phyloP scores from a whole-genome alignment of 2,797 vertebrate genomes.

The Tapirus indicus region DNA sequence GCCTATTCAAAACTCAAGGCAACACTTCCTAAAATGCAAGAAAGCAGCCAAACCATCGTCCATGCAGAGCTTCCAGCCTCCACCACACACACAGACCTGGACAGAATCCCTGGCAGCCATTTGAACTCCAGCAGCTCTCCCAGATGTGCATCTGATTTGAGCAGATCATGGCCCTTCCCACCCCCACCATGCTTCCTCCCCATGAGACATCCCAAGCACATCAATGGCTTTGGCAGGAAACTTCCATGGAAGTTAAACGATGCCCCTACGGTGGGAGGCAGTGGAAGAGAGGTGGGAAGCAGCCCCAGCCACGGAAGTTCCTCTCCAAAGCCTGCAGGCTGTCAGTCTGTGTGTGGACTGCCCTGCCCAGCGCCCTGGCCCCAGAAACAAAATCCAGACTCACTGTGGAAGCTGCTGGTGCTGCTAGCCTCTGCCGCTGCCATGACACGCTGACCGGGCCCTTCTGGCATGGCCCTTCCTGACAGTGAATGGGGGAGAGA shows the following conservation, averaged over 20 bases:
- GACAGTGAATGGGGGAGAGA: constrained; percentile 86
- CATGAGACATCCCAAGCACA: constrained; percentile 68
- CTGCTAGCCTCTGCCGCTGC: constrained; percentile 89
- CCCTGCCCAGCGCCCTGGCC: constrained; percentile 81
- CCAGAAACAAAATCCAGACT: constrained; percentile 85
- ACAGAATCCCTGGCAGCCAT: constrained; percentile 41
- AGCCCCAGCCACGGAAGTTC: constrained; percentile 49
- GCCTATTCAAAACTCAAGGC: not conserved
- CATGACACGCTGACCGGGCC: constrained; percentile 87
- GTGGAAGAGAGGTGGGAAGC: not conserved
- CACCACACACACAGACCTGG: constrained; percentile 52
- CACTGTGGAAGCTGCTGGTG: constrained; percentile 89
- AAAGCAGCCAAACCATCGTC: constrained; percentile 80
- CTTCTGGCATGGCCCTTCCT: constrained; percentile 89
- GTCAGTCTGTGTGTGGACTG: constrained; percentile 61
- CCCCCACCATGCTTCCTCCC: constrained; percentile 61
- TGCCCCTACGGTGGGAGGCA: not conserved
- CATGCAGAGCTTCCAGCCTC: constrained; percentile 78
- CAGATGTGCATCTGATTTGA: not conserved
- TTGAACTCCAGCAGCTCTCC: not conserved
- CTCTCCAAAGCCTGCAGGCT: constrained; percentile 73
- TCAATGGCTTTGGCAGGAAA: constrained; percentile 50
- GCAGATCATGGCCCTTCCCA: constrained; percentile 51
- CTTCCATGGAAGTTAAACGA: constrained; percentile 56
- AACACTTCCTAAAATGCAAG: constrained; percentile 75